Evolutionary conservation across 2,888 invertebrate genomes (phyloP).

Genomic region (Phytoseiulus persimilis): DNA sequence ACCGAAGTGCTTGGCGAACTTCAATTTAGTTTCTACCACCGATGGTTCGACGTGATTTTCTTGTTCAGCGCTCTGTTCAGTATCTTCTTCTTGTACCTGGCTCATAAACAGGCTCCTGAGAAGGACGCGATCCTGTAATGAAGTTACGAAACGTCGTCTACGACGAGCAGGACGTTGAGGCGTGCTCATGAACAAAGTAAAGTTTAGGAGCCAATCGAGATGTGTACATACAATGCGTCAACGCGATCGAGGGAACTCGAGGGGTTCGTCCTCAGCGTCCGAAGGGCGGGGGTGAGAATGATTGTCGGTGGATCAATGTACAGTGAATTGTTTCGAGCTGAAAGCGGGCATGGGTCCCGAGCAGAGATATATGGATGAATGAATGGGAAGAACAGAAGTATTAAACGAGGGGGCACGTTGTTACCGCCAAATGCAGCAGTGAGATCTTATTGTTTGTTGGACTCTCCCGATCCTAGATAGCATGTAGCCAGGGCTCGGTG

Average conservation of each 20-base stretch:
- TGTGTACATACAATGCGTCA: too few species aligned
- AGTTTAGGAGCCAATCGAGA: not conserved
- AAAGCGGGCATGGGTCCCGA: too few species aligned
- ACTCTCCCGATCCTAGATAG: not conserved
- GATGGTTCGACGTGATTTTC: constrained; percentile 99
- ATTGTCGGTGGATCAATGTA: too few species aligned
- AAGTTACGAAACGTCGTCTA: not conserved
- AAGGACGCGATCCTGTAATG: constrained; percentile 33
- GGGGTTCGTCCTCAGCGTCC: too few species aligned
- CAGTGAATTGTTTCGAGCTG: too few species aligned
- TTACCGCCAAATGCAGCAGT: too few species aligned
- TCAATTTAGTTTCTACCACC: constrained; percentile 96
- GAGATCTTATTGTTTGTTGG: not conserved
- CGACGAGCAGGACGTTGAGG: not conserved
- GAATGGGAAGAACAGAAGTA: too few species aligned
- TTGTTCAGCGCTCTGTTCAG: constrained; percentile 89
- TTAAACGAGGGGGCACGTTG: too few species aligned
- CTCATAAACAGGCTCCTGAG: constrained; percentile 73
- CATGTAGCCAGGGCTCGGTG: not conserved
- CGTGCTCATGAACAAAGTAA: not conserved
- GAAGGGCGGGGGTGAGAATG: too few species aligned
- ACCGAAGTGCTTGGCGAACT: constrained; percentile 87
- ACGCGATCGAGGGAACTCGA: too few species aligned
- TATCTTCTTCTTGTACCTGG: constrained; percentile 86
- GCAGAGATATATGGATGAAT: too few species aligned